A percentile compares a stretch with the other conserved stretches of the same genome.
These are phyloP conservation scores for Microtus agrestis DNA, from an alignment of 2,797 vertebrate genomes.

Conservation along the genomic window DNA sequence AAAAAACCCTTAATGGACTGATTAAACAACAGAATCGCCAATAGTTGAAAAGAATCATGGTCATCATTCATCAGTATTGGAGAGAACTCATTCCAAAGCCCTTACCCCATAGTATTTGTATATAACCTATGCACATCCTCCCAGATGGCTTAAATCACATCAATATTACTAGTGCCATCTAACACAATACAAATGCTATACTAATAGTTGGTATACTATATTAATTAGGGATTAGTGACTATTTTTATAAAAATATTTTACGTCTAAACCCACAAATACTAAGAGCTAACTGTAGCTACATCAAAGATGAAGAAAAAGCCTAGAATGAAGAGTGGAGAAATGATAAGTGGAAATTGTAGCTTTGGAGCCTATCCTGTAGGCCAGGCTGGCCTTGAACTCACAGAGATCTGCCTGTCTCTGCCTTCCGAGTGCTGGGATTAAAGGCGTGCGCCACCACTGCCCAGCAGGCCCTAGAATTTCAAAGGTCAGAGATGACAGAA, in stretches of 20 bases:
- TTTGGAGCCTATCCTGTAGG: too few species aligned
- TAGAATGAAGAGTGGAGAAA: conserved; percentile 10
- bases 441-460: too few species aligned
- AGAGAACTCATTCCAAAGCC: background rate
- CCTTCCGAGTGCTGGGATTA: too few species aligned
- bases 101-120: background rate
- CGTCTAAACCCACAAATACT: background rate
- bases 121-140: background rate
- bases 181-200: background rate
- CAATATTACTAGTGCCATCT: background rate
- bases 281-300: background rate
- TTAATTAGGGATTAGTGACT: background rate
- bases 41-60: background rate
- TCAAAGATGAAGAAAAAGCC: background rate
- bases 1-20: background rate
- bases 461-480: background rate
- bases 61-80: background rate
- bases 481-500: background rate
- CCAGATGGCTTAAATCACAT: background rate
- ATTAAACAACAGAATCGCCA: conserved; percentile 8
- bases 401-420: too few species aligned
- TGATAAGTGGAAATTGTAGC: background rate
- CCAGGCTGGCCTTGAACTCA: too few species aligned
- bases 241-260: background rate
- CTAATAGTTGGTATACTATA: background rate